phyloP scores from a whole-genome alignment of 64 coral and sea anemone genomes.

The Montipora capricornis region DNA sequence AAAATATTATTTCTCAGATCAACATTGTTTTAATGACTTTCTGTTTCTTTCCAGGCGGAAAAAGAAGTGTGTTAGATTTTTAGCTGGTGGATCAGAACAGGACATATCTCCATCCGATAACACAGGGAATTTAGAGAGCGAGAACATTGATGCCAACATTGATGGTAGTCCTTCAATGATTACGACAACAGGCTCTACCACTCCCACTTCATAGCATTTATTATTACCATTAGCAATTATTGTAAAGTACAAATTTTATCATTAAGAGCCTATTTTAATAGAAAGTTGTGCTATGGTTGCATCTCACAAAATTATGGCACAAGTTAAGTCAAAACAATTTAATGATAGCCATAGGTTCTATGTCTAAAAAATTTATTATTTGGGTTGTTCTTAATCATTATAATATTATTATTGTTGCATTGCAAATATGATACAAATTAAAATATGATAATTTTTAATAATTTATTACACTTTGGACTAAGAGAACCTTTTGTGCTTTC shows the following conservation, averaged over 20 bases:
- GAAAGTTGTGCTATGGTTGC: neutral
- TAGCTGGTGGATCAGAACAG: constrained; percentile 84
- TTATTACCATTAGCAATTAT: constrained; percentile 24
- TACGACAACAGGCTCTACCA: constrained; percentile 50
- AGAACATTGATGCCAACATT: constrained; percentile 92
- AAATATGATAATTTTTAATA: neutral
- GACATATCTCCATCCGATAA: constrained; percentile 49
- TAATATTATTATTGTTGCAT: neutral
- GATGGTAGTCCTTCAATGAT: constrained; percentile 44
- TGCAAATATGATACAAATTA: neutral
- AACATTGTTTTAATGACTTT: too few relatives aligned
- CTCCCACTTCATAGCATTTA: constrained; percentile 79
- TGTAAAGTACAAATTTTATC: constrained; percentile 59
- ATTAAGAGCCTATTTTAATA: constrained; percentile 57
- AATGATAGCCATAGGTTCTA: constrained; percentile 2
- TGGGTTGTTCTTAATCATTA: neutral
- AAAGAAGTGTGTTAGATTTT: constrained; percentile 98
- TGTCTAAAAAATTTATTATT: neutral
- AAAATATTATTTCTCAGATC: too few relatives aligned
- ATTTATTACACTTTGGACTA: neutral
- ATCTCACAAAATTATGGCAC: neutral
- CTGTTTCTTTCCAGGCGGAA: constrained; percentile 80
- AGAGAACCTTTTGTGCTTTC: neutral
- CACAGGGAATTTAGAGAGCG: constrained; percentile 60
- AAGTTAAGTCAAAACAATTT: neutral